These are phyloP conservation scores for Ditula angustiorana DNA, from an alignment of 2,888 invertebrate species.

Conservation along the genomic window DNA sequence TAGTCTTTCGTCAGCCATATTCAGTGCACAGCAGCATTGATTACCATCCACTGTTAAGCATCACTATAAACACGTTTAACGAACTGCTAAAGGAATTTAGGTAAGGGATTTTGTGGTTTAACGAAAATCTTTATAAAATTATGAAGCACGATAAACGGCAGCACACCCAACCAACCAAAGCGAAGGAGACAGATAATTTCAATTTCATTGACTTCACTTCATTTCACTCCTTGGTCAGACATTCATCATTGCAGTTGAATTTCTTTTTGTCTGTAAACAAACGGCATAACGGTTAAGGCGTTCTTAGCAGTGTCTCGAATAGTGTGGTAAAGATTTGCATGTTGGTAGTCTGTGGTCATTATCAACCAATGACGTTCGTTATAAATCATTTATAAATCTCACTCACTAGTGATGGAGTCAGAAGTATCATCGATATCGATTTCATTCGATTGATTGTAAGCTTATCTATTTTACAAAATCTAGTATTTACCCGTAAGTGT, in stretches of 20 bases:
- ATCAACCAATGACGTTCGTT: constrained; percentile 8
- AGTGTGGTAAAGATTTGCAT: neutral
- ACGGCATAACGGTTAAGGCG: neutral
- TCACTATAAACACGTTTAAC: constrained; percentile 67
- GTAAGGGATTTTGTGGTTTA: constrained; percentile 59
- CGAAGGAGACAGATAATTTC: constrained; percentile 55
- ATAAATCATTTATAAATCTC: no score
- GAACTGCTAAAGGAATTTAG: constrained; percentile 60
- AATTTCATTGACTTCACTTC: constrained; percentile 29
- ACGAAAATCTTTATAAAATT: constrained; percentile 71
- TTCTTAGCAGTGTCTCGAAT: constrained; percentile 10
- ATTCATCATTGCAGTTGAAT: constrained; percentile 20
- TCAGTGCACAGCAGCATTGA: constrained; percentile 83
- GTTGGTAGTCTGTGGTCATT: neutral
- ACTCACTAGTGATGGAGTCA: neutral
- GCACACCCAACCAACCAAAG: constrained; percentile 81
- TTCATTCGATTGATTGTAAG: neutral
- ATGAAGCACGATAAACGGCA: constrained; percentile 71
- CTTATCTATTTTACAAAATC: no score
- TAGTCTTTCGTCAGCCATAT: constrained; percentile 95
- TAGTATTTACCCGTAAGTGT: no score
- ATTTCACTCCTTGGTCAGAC: constrained; percentile 8
- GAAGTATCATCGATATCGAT: neutral
- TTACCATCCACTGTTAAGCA: constrained; percentile 70
- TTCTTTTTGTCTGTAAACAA: constrained; percentile 1